phyloP scores from a whole-genome alignment of 2,113 vertebrate genomes.

The Pholis gunnellus region DNA sequence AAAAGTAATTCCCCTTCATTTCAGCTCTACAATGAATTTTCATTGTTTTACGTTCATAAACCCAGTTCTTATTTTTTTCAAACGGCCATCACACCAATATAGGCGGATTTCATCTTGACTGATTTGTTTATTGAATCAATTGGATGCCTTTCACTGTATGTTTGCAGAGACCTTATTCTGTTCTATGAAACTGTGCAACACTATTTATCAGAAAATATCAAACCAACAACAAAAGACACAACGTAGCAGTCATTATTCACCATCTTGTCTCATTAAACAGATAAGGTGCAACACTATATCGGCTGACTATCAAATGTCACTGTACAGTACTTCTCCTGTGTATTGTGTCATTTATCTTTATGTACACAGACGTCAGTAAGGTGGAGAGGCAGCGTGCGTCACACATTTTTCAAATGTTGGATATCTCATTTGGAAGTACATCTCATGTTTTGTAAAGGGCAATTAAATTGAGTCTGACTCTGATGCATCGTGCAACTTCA shows the following conservation, averaged over 20 bases:
- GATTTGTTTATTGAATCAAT: background rate
- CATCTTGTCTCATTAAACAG: background rate
- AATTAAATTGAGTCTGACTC: constrained; percentile 16
- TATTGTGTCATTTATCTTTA: constrained; percentile 4
- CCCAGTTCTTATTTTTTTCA: background rate
- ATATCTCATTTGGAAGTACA: constrained; percentile 15
- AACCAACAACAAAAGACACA: background rate
- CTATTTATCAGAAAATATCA: background rate
- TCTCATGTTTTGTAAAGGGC: constrained; percentile 30
- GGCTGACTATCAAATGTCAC: background rate
- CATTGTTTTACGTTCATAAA: background rate
- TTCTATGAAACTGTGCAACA: background rate
- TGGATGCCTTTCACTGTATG: background rate
- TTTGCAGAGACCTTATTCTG: background rate
- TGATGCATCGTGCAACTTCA: constrained; percentile 8
- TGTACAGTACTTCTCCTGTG: background rate
- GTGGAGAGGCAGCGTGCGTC: background rate
- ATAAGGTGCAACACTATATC: background rate
- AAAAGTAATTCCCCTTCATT: background rate
- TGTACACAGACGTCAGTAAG: constrained; percentile 6
- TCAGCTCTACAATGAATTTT: background rate
- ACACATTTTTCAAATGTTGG: constrained; percentile 2
- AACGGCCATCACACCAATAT: background rate
- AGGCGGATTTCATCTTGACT: background rate
- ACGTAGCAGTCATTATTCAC: background rate